A percentile compares a stretch with the other conserved stretches of the same genome.
Conservation (phyloP, 2,797 vertebrate genomes). For the Platyrinchus mystaceus region DNA sequence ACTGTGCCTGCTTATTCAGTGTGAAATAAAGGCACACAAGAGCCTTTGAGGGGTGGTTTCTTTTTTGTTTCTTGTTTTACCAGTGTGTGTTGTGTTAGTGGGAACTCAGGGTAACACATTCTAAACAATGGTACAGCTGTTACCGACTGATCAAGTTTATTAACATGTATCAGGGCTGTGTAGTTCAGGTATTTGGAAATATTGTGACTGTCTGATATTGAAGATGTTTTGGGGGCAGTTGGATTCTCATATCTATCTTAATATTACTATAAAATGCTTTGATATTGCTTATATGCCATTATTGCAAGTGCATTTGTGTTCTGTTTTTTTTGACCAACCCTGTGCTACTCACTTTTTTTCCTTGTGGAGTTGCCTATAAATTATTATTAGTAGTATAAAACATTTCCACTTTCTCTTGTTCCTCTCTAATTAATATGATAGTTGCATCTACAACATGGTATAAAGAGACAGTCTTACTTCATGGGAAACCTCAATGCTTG, state of each 20-base stretch:
- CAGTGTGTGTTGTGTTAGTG: background rate
- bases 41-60: constrained; percentile 32
- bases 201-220: background rate
- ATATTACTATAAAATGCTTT: background rate
- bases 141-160: background rate
- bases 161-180: background rate
- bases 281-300: background rate
- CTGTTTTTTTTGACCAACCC: background rate
- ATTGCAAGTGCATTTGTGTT: background rate
- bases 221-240: background rate
- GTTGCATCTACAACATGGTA: background rate
- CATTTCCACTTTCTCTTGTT: background rate
- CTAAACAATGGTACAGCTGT: background rate
- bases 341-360: background rate
- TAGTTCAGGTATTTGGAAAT: background rate
- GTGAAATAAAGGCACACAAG: constrained; percentile 58
- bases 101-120: background rate
- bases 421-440: background rate
- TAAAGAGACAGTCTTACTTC: background rate
- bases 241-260: background rate
- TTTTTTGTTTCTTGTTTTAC: constrained; percentile 39
- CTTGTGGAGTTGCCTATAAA: background rate
- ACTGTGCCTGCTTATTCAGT: constrained; percentile 42
- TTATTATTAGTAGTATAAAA: background rate
- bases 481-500: background rate